Base-by-base conservation (phyloP, 2,888 invertebrate species). In the Iselma pallidipennis region DNA sequence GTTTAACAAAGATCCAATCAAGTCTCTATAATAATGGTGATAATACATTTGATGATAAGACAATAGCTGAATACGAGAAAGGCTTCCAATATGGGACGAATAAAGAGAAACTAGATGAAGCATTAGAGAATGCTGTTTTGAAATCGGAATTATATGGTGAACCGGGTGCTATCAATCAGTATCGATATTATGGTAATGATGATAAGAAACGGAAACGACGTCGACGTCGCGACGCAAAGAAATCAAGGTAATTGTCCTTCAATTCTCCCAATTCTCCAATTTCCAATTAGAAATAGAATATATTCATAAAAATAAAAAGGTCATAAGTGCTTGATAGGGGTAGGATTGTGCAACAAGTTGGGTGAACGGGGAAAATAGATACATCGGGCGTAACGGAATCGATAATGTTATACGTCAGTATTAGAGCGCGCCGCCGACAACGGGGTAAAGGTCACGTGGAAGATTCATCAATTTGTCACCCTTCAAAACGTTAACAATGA, bases 121-220 rank as follows among this genome's bases (percentile, higher is more conserved):
- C 79, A 21, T 61, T 87, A 31, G 86, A 88, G 73, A 87, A 87
- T 72, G 85, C 87, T 49, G 85, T 88, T 60, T 83, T 88, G 82
- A 85, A 88, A 70, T 85, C 87, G 9, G 87, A 87, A 73, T 70
- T 87, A 63, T 88, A 87, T 65, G 87, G 86, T 2, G 86, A 87
- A 71, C 86, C 87, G 9, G 84, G 85, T 23, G 83, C 85, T 6
- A 82, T 86, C 21, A 81, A 80, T 71, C 80, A 80, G 63, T 82
- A 81, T 63, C 73, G 80, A 66, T 82, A 80, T 63, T 78, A 78
- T 63, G 77, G 75, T 14, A 72, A 69, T 25, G 54, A 55, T 25
- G 60, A 65, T 16, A 52, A 55, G 23, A 52, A 26, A 52, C 49
- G 74, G 61, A 26, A 70, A 67, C 53, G 78, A 78, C 5, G 78